Percentiles rank a stretch among this genome's conserved stretches.
Conservation (phyloP, 2,797 vertebrate genomes). For the Centropyge bicolor region DNA sequence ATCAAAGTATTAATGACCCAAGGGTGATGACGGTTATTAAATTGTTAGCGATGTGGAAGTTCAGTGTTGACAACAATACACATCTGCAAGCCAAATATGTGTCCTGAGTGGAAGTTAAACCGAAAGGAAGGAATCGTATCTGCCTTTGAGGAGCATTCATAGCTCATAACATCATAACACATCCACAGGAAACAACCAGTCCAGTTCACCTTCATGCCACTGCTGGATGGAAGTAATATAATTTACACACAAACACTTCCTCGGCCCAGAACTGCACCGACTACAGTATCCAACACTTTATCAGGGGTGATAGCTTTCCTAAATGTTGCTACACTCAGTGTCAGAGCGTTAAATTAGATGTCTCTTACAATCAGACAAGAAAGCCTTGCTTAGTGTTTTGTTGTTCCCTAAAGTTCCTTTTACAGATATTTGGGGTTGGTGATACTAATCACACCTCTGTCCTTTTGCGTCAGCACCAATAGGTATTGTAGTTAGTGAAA, state of each 20-base stretch:
- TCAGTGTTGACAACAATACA: slow-evolving; percentile 48
- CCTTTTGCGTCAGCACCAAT: background rate
- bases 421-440: background rate
- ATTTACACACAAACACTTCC: slow-evolving; percentile 38
- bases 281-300: slow-evolving; percentile 37
- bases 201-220: slow-evolving; percentile 19
- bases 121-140: slow-evolving; percentile 18
- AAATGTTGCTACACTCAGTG: slow-evolving; percentile 31
- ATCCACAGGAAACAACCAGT: slow-evolving; percentile 21
- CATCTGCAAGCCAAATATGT: slow-evolving; percentile 39
- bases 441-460: background rate
- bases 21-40: slow-evolving; percentile 58
- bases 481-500: background rate
- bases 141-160: slow-evolving; percentile 7
- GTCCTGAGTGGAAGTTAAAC: slow-evolving; percentile 22
- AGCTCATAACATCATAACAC: slow-evolving; percentile 8
- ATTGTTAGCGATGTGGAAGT: slow-evolving; percentile 45
- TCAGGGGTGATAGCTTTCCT: slow-evolving; percentile 32
- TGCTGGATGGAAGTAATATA: slow-evolving; percentile 20
- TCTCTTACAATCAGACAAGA: slow-evolving; percentile 54
- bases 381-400: slow-evolving; percentile 20
- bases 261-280: slow-evolving; percentile 18
- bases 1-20: slow-evolving; percentile 64
- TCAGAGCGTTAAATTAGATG: slow-evolving; percentile 50
- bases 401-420: slow-evolving; percentile 15